Conservation (phyloP, 2,797 vertebrate species). For the Danionella dracula region DNA sequence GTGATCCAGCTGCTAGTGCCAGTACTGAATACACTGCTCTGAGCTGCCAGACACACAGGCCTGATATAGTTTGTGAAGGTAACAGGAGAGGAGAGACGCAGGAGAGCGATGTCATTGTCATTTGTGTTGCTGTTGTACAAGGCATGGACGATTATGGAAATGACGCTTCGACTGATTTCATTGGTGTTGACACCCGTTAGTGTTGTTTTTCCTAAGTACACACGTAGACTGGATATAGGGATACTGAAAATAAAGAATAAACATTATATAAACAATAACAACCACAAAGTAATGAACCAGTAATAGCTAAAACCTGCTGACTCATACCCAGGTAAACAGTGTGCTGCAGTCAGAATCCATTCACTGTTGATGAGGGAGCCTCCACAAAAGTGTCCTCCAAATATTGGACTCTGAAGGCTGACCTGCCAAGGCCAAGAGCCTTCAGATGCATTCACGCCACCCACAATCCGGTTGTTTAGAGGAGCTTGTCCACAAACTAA, state of each 20-base stretch:
- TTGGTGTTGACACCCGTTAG: background rate
- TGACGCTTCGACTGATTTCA: slow-evolving; percentile 7
- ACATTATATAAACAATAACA: too few relatives aligned
- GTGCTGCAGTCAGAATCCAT: slow-evolving; percentile 36
- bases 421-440: slow-evolving; percentile 43
- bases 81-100: slow-evolving; percentile 34
- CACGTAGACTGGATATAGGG: background rate
- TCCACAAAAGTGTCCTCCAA: slow-evolving; percentile 34
- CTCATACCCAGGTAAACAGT: slow-evolving; percentile 22
- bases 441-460: background rate
- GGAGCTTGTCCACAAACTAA: slow-evolving; percentile 31
- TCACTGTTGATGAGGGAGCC: slow-evolving; percentile 35
- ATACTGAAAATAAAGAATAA: background rate
- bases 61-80: slow-evolving; percentile 48
- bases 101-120: slow-evolving; percentile 43
- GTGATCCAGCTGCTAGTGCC: slow-evolving; percentile 40
- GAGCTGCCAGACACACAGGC: slow-evolving; percentile 60
- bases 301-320: too few relatives aligned
- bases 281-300: background rate
- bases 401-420: background rate
- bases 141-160: background rate
- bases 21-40: slow-evolving; percentile 1
- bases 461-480: slow-evolving; percentile 31
- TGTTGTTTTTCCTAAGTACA: slow-evolving; percentile 29
- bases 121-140: slow-evolving; percentile 19